These are phyloP conservation scores for Coleophora deauratella DNA, from an alignment of 2,888 invertebrate species.

Conservation along the genomic window DNA sequence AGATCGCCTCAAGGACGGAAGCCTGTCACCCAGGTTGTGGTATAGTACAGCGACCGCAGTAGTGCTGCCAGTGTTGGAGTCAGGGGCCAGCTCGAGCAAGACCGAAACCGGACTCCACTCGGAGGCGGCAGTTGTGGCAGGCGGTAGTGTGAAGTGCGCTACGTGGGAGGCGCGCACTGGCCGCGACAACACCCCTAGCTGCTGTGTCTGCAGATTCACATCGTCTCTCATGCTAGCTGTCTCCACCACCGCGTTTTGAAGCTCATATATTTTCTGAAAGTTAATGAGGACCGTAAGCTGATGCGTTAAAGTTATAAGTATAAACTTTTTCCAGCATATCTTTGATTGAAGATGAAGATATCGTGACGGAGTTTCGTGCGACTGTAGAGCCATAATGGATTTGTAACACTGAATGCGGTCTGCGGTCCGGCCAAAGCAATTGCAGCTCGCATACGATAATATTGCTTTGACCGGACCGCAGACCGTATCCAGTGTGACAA, in stretches of 20 bases:
- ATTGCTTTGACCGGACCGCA: too few species aligned
- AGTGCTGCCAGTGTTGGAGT: slow-evolving; percentile 40
- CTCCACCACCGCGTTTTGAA: slow-evolving; percentile 51
- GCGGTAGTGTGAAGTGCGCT: slow-evolving; percentile 46
- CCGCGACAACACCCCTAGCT: slow-evolving; percentile 46
- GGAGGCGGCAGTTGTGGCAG: slow-evolving; percentile 23
- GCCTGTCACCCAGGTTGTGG: slow-evolving; percentile 75
- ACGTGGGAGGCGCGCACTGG: slow-evolving; percentile 41
- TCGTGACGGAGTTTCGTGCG: too few species aligned
- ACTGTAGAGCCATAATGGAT: too few species aligned
- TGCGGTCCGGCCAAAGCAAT: too few species aligned
- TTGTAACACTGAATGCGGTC: too few species aligned
- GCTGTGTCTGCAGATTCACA: slow-evolving; percentile 37
- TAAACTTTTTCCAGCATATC: too few species aligned
- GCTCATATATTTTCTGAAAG: slow-evolving; percentile 58
- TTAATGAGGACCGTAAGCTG: too few species aligned
- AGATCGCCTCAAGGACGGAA: slow-evolving; percentile 75
- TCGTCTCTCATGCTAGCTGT: slow-evolving; percentile 48
- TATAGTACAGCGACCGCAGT: slow-evolving; percentile 74
- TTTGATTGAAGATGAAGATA: too few species aligned
- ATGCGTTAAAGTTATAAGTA: neutral
- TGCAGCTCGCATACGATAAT: too few species aligned
- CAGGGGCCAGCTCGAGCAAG: slow-evolving; percentile 42
- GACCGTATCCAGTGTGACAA: too few species aligned
- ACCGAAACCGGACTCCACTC: slow-evolving; percentile 53